These are phyloP conservation scores for Micromesistius poutassou DNA, from an alignment of 2,797 vertebrate genomes.

Conservation along the genomic window DNA sequence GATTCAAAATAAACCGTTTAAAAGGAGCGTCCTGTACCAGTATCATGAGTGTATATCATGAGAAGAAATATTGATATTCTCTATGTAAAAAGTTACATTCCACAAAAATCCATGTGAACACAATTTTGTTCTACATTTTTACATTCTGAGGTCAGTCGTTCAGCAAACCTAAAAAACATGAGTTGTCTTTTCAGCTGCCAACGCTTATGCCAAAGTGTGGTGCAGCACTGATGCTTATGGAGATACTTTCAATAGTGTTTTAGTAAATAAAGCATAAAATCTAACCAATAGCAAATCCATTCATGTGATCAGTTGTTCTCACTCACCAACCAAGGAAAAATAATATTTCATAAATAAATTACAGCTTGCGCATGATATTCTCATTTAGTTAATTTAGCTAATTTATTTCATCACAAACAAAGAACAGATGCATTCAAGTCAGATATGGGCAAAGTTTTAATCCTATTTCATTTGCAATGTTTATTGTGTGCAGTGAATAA, in stretches of 20 bases:
- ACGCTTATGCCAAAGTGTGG: too few species aligned
- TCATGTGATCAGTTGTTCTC: not conserved
- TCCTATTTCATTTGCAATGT: not conserved
- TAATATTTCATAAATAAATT: not conserved
- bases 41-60: too few species aligned
- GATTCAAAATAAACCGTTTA: not conserved
- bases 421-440: not conserved
- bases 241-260: not conserved
- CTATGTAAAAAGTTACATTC: not conserved
- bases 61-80: too few species aligned
- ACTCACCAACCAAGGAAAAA: not conserved
- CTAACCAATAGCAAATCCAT: not conserved
- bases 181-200: too few species aligned
- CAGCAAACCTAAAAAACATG: too few species aligned
- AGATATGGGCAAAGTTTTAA: not conserved
- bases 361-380: not conserved
- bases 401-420: constrained; percentile 2
- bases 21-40: too few species aligned
- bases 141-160: too few species aligned
- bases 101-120: not conserved
- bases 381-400: not conserved
- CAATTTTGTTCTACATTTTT: too few species aligned
- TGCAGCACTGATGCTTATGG: not conserved
- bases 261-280: not conserved
- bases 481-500: not conserved